Evolutionary conservation across 2,113 vertebrate species (phyloP), one percentile per base, ranked within the genome.

Genomic region (Pungitius pungitius): DNA sequence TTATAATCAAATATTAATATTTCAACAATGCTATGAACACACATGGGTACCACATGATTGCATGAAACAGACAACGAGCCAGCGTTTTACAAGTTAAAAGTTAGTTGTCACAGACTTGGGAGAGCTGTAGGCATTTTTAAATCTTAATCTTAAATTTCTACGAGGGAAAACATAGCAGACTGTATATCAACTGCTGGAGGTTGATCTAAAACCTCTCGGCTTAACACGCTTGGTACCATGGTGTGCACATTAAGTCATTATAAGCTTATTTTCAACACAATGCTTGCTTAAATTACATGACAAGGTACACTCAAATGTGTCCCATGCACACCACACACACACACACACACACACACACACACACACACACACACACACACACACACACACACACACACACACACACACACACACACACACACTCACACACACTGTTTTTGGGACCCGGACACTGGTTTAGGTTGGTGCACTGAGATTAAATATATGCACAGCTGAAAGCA

Each of bases 401-500:
- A 37, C 54, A 55, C 54, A 30, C 26, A 18, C 14, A 14, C 51
- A 26, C 51, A 54, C 51, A 17, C 54, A 56, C 54, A 11, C 30
- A 58, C 57, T 13, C 55, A 60, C 63, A 40, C 72, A 71, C 55
- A 74, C 69, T 54, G 55, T 39, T 26, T 39, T 26, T 4, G 60
- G 67, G 39, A 15, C 24, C 49, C 3, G 20, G 61, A 86, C 74
- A 62, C 24, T 8, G 47, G 37, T 75, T 81, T 7, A 72, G 72
- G 58, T 64, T 17, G 51, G 59, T 76, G 89, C 71, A 70, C 61
- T 74, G 75, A 75, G 72, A 66, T 69, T 82, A 57, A 64, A 73
- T 83, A 69, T 71, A 51, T 86, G 73, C 73, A 90, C 76, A 89
- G 61, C 73, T 60, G 70, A 73, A 84, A 89, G 88, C 86, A 91